A percentile compares a stretch with the other conserved stretches of the same genome.
These are phyloP conservation scores for Hipparchia sbordonii DNA, from an alignment of 2,888 invertebrate species.

Conservation along the genomic window DNA sequence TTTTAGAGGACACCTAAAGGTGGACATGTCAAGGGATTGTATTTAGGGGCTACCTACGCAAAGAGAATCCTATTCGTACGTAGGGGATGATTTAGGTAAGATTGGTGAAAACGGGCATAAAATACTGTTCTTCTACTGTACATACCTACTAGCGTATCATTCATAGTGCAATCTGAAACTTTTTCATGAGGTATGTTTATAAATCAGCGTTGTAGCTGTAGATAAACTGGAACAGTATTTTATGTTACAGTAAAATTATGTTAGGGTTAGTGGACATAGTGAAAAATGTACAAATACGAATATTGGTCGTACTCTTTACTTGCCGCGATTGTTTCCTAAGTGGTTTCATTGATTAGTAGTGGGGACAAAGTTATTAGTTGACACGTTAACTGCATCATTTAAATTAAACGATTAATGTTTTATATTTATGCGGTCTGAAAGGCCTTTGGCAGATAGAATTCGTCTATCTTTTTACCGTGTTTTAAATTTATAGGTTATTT, in stretches of 20 bases:
- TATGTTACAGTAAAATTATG: conserved; percentile 24
- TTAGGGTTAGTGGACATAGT: conserved; percentile 30
- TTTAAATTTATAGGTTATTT: conserved; percentile 19
- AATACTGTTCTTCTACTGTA: conserved; percentile 21
- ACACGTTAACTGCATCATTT: conserved; percentile 34
- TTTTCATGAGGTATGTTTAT: conserved; percentile 8
- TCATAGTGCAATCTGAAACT: background rate
- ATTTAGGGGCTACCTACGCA: too few relatives aligned
- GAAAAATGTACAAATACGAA: conserved; percentile 43
- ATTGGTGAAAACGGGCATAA: background rate
- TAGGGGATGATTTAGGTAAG: too few relatives aligned
- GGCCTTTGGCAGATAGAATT: conserved; percentile 22
- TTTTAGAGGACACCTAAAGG: too few relatives aligned
- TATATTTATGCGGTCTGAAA: conserved; percentile 31
- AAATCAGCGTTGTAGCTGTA: conserved; percentile 23
- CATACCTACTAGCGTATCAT: background rate
- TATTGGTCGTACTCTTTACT: conserved; percentile 38
- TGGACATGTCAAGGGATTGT: too few relatives aligned
- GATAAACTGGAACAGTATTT: conserved; percentile 25
- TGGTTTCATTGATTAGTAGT: conserved; percentile 29
- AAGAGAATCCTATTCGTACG: too few relatives aligned
- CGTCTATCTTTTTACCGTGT: conserved; percentile 15
- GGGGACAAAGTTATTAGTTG: conserved; percentile 32
- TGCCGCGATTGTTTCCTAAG: conserved; percentile 36
- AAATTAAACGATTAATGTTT: conserved; percentile 22